Percentiles rank a stretch among this genome's conserved stretches.
Conservation (phyloP, 2,113 vertebrate species). For the Nothocercus nigrocapillus region DNA sequence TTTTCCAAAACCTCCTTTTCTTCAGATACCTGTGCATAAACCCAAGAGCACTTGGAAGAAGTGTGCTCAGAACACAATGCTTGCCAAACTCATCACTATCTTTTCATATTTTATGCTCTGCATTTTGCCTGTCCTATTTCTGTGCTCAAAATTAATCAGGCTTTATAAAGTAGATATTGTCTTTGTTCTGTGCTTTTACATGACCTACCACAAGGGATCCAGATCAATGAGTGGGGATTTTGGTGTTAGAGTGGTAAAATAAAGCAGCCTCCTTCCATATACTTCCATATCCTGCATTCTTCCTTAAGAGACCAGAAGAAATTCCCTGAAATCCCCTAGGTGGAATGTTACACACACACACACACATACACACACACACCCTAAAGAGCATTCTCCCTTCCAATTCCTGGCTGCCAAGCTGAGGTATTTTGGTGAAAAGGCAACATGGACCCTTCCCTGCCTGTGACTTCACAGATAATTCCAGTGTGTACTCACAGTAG, state of each 20-base stretch:
- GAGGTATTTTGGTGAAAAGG: neutral
- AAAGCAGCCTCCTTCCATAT: neutral
- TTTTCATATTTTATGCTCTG: rapidly evolving
- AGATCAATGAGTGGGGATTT: neutral
- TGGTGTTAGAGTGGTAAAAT: rapidly evolving
- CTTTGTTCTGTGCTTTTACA: neutral
- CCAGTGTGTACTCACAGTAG: neutral
- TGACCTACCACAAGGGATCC: neutral
- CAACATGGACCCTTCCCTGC: too few species aligned
- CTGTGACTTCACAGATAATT: neutral
- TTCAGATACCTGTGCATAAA: neutral
- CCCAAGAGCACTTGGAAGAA: rapidly evolving
- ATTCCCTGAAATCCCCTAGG: too few species aligned
- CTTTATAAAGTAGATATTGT: neutral
- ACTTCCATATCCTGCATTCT: neutral
- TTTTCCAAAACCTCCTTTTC: neutral
- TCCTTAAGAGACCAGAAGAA: neutral
- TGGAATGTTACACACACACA: too few species aligned
- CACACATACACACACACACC: too few species aligned
- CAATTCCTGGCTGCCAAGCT: neutral
- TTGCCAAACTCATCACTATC: neutral
- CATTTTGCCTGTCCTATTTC: neutral
- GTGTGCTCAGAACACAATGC: neutral
- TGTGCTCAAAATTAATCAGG: too few species aligned
- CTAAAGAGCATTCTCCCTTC: too few species aligned